These are phyloP conservation scores for Rousettus leschenaultii DNA, from an alignment of 2,113 vertebrate genomes.

Conservation along the genomic window DNA sequence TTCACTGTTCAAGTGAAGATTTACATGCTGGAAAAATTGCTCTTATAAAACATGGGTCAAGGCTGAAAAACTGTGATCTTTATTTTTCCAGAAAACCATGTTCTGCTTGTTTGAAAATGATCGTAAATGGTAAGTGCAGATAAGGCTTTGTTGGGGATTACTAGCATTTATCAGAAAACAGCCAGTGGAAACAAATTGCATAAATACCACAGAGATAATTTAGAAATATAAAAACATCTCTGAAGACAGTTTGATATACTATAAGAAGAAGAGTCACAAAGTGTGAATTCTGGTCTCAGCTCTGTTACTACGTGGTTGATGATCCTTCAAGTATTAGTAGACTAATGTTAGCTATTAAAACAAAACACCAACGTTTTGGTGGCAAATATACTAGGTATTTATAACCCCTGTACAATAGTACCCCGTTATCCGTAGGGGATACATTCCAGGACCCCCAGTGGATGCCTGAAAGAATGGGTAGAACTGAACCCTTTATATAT, in stretches of 20 bases:
- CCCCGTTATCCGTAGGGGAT: background rate
- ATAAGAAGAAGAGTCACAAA: background rate
- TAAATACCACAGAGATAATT: background rate
- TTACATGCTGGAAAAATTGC: conserved; percentile 97
- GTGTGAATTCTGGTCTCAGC: background rate
- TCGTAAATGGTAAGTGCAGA: conserved; percentile 91
- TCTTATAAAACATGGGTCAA: conserved; percentile 90
- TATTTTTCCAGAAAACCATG: conserved; percentile 98
- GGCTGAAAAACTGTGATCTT: conserved; percentile 90
- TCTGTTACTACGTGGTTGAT: background rate
- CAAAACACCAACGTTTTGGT: background rate
- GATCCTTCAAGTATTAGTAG: background rate
- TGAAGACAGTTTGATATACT: background rate
- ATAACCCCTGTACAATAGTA: background rate
- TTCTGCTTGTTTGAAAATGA: conserved; percentile 96
- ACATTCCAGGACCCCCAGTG: background rate
- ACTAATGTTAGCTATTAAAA: background rate
- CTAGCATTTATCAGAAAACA: background rate
- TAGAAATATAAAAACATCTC: background rate
- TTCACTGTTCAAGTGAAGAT: conserved; percentile 92
- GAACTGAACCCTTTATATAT: background rate
- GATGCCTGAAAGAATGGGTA: background rate
- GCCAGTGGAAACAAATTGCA: background rate
- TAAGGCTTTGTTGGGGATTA: conserved; percentile 1
- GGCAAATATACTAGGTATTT: background rate